These are phyloP conservation scores for Glyptemys insculpta DNA, from an alignment of 2,797 vertebrate species.

Conservation along the genomic window DNA sequence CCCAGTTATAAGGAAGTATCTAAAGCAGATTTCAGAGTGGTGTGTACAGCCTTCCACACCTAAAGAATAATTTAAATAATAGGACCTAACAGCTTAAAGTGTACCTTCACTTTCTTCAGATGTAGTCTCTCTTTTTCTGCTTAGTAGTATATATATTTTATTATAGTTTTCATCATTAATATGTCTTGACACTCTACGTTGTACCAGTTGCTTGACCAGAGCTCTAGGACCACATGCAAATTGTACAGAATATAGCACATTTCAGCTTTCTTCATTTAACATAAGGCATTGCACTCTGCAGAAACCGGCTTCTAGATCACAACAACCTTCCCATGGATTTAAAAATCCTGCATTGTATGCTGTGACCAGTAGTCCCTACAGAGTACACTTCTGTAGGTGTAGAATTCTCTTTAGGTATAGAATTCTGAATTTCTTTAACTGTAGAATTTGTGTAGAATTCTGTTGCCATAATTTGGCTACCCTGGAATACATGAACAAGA, in stretches of 20 bases:
- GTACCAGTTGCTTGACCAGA: neutral
- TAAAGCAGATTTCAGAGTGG: neutral
- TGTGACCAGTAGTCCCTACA: neutral
- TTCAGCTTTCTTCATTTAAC: neutral
- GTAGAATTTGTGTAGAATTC: neutral
- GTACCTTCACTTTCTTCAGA: neutral
- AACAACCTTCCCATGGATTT: neutral
- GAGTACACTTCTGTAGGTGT: neutral
- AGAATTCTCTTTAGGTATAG: neutral
- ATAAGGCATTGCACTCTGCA: neutral
- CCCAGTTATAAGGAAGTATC: too few relatives aligned
- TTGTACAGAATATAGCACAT: neutral
- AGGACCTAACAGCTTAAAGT: neutral
- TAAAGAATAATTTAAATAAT: neutral
- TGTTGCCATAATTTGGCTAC: neutral
- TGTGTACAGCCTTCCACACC: neutral
- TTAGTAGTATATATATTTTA: neutral
- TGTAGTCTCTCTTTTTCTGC: neutral
- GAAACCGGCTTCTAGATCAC: neutral
- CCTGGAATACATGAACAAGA: neutral
- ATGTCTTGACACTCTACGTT: neutral
- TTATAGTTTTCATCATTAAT: neutral
- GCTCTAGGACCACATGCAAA: neutral
- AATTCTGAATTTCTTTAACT: neutral
- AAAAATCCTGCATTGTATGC: neutral